phyloP scores from a whole-genome alignment of 1,140 invertebrate species.

The Bombus difficillimus region DNA sequence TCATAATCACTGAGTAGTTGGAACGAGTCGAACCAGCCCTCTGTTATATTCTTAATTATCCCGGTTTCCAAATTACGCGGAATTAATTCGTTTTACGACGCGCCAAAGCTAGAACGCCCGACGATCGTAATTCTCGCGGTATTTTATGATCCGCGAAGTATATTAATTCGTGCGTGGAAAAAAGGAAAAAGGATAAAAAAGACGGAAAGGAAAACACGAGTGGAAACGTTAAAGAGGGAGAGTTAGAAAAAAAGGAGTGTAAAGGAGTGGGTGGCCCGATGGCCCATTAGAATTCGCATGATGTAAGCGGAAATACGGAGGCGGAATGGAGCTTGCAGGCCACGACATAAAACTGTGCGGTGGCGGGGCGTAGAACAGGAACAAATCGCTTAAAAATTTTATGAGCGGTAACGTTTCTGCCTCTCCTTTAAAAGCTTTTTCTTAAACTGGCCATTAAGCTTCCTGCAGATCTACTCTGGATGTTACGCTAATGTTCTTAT shows the following conservation, averaged over 20 bases:
- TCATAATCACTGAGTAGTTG: neutral
- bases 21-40: neutral
- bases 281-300: slow-evolving; percentile 62
- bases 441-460: slow-evolving; percentile 73
- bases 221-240: neutral
- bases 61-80: neutral
- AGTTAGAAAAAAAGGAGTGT: neutral
- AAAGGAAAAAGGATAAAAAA: neutral
- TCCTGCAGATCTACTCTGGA: slow-evolving; percentile 52
- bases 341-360: slow-evolving; percentile 68
- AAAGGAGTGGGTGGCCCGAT: slow-evolving; percentile 1
- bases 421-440: slow-evolving; percentile 72
- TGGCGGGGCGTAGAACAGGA: slow-evolving; percentile 45
- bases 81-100: neutral
- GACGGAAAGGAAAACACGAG: neutral
- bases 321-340: slow-evolving; percentile 54
- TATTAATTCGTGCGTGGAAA: neutral
- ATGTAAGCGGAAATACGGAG: slow-evolving; percentile 64
- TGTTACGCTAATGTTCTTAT: slow-evolving; percentile 72
- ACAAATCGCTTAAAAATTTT: slow-evolving; percentile 79
- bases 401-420: slow-evolving; percentile 74
- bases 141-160: neutral
- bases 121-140: neutral
- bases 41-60: neutral
- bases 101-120: neutral